phyloP scores from a whole-genome alignment of 2,113 vertebrate genomes.

The Mola mola region DNA sequence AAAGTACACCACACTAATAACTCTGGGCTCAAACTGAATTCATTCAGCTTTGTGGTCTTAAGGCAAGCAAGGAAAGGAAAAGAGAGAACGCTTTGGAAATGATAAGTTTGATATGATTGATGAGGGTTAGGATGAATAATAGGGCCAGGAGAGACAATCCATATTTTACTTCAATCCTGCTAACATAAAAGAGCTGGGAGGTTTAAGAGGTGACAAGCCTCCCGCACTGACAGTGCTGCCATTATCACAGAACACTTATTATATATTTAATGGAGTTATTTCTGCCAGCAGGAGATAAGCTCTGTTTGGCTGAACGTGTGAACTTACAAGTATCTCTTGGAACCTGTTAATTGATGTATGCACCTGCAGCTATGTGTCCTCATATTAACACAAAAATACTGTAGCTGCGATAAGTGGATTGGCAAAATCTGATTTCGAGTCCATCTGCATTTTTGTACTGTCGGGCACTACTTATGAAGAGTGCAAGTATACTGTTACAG shows the following conservation, averaged over 20 bases:
- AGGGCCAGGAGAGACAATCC: conserved; percentile 19
- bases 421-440: conserved; percentile 37
- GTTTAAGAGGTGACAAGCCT: conserved; percentile 72
- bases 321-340: conserved; percentile 63
- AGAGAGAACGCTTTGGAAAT: conserved; percentile 15
- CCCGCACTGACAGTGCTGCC: conserved; percentile 63
- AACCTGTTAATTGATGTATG: conserved; percentile 64
- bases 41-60: conserved; percentile 17
- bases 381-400: conserved; percentile 29
- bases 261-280: conserved; percentile 79
- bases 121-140: conserved; percentile 21
- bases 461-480: neutral
- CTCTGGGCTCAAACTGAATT: conserved; percentile 14
- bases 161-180: conserved; percentile 26
- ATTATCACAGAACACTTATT: conserved; percentile 72
- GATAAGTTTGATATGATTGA: conserved; percentile 37
- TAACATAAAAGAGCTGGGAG: conserved; percentile 35
- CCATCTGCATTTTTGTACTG: conserved; percentile 18
- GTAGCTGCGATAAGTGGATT: conserved; percentile 16
- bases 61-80: conserved; percentile 2
- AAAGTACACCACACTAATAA: neutral
- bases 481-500: neutral
- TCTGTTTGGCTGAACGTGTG: conserved; percentile 68
- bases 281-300: conserved; percentile 78
- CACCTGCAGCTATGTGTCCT: conserved; percentile 42